Base-by-base conservation (phyloP, 2,888 invertebrate genomes). In the Harpagoxenus sublaevis region DNA sequence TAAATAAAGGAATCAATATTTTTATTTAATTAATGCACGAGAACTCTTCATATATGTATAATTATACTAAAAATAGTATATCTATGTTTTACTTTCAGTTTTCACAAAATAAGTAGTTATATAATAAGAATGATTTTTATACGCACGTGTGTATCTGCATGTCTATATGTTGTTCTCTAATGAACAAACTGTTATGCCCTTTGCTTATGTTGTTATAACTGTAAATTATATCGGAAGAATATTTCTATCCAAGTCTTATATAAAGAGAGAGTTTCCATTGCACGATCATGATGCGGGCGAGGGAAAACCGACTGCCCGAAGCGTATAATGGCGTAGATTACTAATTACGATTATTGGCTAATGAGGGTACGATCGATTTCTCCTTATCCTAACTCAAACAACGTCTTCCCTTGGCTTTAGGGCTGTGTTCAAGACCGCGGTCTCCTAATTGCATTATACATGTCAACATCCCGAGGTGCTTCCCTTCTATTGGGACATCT, bases 281-380 rank as follows among this genome's bases (percentile, higher is more conserved):
- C 74, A 84, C 84, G 83, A 87, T 87, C 89, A 89, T 85, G 88
- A 79, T 70, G 83, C 82, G 53, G 74, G 71, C 70, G 82, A 86
- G 82, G 89, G 85, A 75, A 83, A 84, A 85, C 87, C 45, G 77
- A 86, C 84, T 84, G 88, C 90, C 87, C 77, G 82, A 87, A 90
- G 91, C 91, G 86, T 89, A 88, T 91, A 92, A 91, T 86, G 90
- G 91, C 88, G 92, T 89, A 89, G 92, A 92, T 92, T 92, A 90
- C 91, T 92, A 92, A 92, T 92, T 92, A 92, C 91, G 90, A 92
- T 92, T 91, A 92, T 92, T 92, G 92, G 91, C 90, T 91, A 88
- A 89, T 86, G 90, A 92, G 91, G 88, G 87, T 81, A 83, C 89
- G 89, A 88, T 90, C 90, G 89, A 89, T 87, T 86, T 86, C 84